Evolutionary conservation across 2,113 vertebrate genomes (phyloP).

Genomic region (Rhynchomys soricoides): DNA sequence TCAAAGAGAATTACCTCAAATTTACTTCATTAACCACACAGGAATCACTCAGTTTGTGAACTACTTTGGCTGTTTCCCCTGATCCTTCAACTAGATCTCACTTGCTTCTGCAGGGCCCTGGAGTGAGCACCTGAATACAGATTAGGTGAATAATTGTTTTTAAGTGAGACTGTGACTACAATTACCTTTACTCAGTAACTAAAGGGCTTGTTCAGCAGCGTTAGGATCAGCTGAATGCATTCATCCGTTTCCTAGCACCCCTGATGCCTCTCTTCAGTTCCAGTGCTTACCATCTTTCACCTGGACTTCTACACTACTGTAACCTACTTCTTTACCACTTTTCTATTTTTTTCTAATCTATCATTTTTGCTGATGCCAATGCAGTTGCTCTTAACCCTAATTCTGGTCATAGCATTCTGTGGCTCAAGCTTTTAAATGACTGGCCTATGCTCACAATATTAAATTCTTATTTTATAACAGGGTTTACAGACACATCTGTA

Average conservation of each 20-base stretch:
- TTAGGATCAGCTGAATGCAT: slow-evolving; percentile 10
- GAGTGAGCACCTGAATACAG: neutral
- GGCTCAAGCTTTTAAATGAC: slow-evolving; percentile 40
- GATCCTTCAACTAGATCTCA: neutral
- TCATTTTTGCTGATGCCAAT: neutral
- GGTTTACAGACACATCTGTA: neutral
- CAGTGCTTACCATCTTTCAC: neutral
- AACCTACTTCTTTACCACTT: slow-evolving; percentile 13
- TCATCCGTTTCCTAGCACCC: neutral
- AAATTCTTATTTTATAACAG: slow-evolving; percentile 20
- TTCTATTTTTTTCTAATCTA: neutral
- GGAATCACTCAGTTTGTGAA: slow-evolving; percentile 27
- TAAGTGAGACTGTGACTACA: neutral
- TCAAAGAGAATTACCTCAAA: slow-evolving; percentile 13
- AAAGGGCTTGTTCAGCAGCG: neutral
- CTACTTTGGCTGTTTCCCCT: neutral
- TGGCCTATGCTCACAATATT: neutral
- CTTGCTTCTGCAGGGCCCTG: neutral
- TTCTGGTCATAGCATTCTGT: slow-evolving; percentile 22
- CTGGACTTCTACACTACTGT: neutral
- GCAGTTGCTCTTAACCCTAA: slow-evolving; percentile 15
- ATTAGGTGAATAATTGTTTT: neutral
- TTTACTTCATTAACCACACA: slow-evolving; percentile 29
- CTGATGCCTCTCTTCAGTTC: neutral
- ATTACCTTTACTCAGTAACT: slow-evolving; percentile 15